phyloP scores from a whole-genome alignment of 2,888 invertebrate species.

The Notocelia uddmanniana region DNA sequence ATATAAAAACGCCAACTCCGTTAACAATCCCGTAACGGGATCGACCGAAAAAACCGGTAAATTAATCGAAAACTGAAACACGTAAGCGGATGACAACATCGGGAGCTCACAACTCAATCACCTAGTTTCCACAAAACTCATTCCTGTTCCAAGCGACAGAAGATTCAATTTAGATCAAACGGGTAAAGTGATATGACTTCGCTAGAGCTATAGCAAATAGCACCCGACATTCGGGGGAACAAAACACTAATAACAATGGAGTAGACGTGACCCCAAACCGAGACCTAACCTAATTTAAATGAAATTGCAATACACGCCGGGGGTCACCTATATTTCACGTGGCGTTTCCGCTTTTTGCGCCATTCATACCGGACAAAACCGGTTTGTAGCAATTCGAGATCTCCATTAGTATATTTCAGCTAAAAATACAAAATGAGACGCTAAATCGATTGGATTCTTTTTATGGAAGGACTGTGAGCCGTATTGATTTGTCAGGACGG shows the following conservation, averaged over 20 bases:
- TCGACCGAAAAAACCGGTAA: conserved; percentile 34
- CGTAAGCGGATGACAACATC: conserved; percentile 23
- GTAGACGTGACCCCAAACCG: conserved; percentile 39
- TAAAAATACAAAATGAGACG: conserved; percentile 39
- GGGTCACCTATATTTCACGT: conserved; percentile 44
- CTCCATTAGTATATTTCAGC: conserved; percentile 32
- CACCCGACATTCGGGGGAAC: conserved; percentile 24
- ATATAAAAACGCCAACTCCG: conserved; percentile 34
- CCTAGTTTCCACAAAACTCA: conserved; percentile 5
- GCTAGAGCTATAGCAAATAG: neutral
- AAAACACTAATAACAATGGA: conserved; percentile 34
- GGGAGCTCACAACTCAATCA: neutral
- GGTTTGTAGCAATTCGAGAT: conserved; percentile 28
- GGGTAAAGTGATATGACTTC: conserved; percentile 5
- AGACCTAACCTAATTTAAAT: conserved; percentile 46
- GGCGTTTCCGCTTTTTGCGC: conserved; percentile 34
- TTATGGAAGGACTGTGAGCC: conserved; percentile 24
- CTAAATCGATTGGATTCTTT: conserved; percentile 32
- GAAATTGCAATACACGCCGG: conserved; percentile 42
- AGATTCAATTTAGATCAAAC: conserved; percentile 18
- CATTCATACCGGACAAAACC: conserved; percentile 24
- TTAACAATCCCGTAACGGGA: conserved; percentile 20
- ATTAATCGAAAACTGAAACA: conserved; percentile 42
- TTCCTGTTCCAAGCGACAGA: conserved; percentile 6
- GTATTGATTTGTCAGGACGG: conserved; percentile 25